Conservation (phyloP, 2,888 invertebrate genomes). For the Punctoribates punctum region DNA sequence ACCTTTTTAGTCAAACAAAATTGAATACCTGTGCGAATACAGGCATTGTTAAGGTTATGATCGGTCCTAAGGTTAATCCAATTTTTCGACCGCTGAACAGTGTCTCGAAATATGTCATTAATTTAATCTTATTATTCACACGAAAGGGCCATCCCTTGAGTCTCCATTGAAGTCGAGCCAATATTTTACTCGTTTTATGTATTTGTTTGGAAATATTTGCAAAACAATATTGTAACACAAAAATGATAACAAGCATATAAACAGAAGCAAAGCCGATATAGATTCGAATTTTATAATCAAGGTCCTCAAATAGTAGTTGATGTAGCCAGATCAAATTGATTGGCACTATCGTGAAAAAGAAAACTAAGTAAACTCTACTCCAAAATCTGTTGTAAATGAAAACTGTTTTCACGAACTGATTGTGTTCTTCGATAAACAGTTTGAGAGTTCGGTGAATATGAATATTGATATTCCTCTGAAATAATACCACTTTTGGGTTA, state of each 20-base stretch:
- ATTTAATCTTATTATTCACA: neutral
- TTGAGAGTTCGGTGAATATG: neutral
- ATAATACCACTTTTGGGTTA: neutral
- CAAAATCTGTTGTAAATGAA: neutral
- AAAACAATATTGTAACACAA: too few species aligned
- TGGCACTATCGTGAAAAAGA: neutral
- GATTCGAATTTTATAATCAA: neutral
- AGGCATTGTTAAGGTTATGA: neutral
- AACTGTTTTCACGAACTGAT: neutral
- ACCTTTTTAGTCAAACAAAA: too few species aligned
- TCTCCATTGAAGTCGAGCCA: neutral
- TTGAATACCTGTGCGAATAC: neutral
- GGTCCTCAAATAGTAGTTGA: neutral
- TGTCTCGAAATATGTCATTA: neutral
- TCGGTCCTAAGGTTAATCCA: neutral
- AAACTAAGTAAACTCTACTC: neutral
- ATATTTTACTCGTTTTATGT: neutral
- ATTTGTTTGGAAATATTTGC: neutral
- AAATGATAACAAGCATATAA: too few species aligned
- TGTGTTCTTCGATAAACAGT: neutral
- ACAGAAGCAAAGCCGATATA: too few species aligned
- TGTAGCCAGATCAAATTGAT: neutral
- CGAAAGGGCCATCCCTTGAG: neutral
- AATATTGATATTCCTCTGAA: neutral
- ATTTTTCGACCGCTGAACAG: neutral